A percentile compares a stretch with the other conserved stretches of the same genome.
Conservation (phyloP, 2,888 invertebrate species). For the Panorpa germanica region DNA sequence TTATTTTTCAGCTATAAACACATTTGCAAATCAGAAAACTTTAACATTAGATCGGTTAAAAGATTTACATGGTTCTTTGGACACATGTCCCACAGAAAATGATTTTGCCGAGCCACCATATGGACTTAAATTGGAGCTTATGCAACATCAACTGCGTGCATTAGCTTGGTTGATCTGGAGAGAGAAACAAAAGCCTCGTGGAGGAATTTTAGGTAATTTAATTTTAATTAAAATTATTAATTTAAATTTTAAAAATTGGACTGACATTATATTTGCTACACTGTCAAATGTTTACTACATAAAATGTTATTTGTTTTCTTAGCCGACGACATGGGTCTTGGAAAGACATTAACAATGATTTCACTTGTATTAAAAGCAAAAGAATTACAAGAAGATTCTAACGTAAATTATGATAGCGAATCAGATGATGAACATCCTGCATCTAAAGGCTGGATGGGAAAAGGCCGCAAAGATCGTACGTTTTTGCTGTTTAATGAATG, state of each 20-base stretch:
- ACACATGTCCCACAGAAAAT: conserved; percentile 41
- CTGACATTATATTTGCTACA: background rate
- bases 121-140: conserved; percentile 43
- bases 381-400: conserved; percentile 21
- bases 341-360: conserved; percentile 73
- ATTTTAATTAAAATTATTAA: no score
- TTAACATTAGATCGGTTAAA: conserved; percentile 53
- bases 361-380: conserved; percentile 42
- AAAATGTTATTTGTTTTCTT: conserved; percentile 13
- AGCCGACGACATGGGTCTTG: conserved; percentile 70
- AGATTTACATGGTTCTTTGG: conserved; percentile 48
- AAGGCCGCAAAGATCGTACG: conserved; percentile 19
- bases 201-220: conserved; percentile 70
- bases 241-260: background rate
- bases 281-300: conserved; percentile 7
- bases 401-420: conserved; percentile 15
- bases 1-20: conserved; percentile 35
- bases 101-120: conserved; percentile 36
- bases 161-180: conserved; percentile 80
- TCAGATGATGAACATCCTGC: conserved; percentile 14
- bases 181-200: conserved; percentile 66
- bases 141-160: conserved; percentile 73
- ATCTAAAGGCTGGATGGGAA: conserved; percentile 17
- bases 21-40: conserved; percentile 43
- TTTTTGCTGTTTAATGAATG: no score